phyloP scores from a whole-genome alignment of 2,797 vertebrate genomes.

The Tiaroga cobitis region DNA sequence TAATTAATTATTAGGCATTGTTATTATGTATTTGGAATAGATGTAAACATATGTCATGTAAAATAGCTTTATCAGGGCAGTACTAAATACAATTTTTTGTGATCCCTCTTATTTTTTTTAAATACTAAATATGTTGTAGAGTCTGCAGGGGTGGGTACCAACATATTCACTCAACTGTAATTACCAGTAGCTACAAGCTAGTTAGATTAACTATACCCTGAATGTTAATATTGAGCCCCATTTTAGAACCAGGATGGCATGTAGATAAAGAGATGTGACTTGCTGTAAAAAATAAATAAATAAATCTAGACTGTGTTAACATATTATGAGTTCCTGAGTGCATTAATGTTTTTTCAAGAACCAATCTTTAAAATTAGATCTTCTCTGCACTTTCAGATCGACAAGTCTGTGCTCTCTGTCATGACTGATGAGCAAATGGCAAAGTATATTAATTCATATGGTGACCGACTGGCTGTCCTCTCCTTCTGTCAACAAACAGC shows the following conservation, averaged over 20 bases:
- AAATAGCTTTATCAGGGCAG: too few species aligned
- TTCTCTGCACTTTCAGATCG: slow-evolving; percentile 46
- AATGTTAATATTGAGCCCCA: not conserved
- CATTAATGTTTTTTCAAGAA: not conserved
- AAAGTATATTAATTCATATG: slow-evolving; percentile 47
- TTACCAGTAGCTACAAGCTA: too few species aligned
- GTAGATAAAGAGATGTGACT: too few species aligned
- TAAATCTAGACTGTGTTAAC: not conserved
- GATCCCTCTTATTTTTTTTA: too few species aligned
- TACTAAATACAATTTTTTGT: too few species aligned
- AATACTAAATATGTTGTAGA: too few species aligned
- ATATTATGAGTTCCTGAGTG: not conserved
- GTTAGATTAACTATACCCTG: not conserved
- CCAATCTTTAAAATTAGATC: not conserved
- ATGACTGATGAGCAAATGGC: slow-evolving; percentile 51
- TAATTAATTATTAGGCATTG: too few species aligned
- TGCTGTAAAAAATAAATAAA: not conserved
- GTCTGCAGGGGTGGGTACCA: too few species aligned
- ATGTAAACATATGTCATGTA: too few species aligned
- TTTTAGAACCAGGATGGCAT: too few species aligned
- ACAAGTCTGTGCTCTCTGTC: slow-evolving; percentile 46
- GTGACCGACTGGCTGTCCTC: slow-evolving; percentile 44
- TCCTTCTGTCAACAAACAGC: slow-evolving; percentile 50
- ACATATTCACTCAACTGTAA: too few species aligned
- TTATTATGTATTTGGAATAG: too few species aligned